Evolutionary conservation across 2,888 invertebrate species (phyloP).

Genomic region (Chloromyia formosa): DNA sequence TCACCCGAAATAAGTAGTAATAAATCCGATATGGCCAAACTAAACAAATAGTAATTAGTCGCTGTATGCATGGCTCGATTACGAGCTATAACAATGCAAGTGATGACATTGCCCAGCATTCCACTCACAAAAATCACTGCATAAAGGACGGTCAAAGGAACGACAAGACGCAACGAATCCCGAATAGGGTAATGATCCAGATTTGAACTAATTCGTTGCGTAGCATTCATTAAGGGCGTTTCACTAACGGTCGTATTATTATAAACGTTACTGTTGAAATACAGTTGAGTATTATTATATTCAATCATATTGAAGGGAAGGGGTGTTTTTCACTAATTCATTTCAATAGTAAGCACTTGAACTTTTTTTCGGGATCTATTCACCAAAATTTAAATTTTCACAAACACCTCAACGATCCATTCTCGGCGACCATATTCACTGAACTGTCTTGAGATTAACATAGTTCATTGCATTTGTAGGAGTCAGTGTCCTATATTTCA

Average conservation of each 20-base stretch:
- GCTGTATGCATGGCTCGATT: conserved; percentile 87
- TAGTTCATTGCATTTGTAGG: too few relatives aligned
- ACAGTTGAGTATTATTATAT: neutral
- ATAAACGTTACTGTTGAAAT: neutral
- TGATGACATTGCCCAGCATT: conserved; percentile 82
- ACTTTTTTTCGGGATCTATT: too few relatives aligned
- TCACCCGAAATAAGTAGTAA: conserved; percentile 77
- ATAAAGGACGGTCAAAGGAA: conserved; percentile 76
- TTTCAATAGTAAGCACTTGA: too few relatives aligned
- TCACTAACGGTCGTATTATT: conserved; percentile 5
- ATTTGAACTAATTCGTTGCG: neutral
- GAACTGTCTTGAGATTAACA: too few relatives aligned
- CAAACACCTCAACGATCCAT: neutral
- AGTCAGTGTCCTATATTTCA: neutral
- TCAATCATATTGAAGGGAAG: conserved; percentile 24
- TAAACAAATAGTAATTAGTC: conserved; percentile 85
- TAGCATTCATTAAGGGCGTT: neutral
- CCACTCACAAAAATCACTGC: conserved; percentile 71
- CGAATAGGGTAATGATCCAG: conserved; percentile 39
- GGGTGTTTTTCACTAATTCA: neutral
- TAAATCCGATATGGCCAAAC: conserved; percentile 84
- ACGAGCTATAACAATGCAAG: conserved; percentile 83
- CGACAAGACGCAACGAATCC: conserved; percentile 36
- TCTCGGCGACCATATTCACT: too few relatives aligned
- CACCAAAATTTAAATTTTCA: neutral